Percentiles rank a stretch among this genome's conserved stretches.
These are phyloP conservation scores for Saturnia pavonia DNA, from an alignment of 2,888 invertebrate species.

Conservation along the genomic window DNA sequence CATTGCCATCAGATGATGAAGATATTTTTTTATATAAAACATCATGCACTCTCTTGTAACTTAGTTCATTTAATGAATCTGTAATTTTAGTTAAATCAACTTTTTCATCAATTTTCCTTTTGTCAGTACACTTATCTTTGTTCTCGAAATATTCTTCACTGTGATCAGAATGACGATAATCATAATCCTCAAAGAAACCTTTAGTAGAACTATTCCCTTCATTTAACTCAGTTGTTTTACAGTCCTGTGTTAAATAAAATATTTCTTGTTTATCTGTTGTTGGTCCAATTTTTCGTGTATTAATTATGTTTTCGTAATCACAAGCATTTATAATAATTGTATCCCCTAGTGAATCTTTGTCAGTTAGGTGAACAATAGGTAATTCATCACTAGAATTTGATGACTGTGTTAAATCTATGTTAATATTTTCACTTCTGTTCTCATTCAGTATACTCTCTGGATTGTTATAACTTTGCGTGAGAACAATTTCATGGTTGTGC, in stretches of 20 bases:
- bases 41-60: constrained; percentile 15
- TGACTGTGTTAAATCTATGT: constrained; percentile 57
- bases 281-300: constrained; percentile 23
- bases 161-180: constrained; percentile 48
- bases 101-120: constrained; percentile 25
- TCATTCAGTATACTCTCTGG: constrained; percentile 17
- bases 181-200: constrained; percentile 52
- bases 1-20: not conserved
- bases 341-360: constrained; percentile 43
- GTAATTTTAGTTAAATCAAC: constrained; percentile 62
- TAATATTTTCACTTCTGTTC: constrained; percentile 26
- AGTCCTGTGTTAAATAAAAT: constrained; percentile 38
- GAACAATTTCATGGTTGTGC: constrained; percentile 37
- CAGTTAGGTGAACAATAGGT: constrained; percentile 48
- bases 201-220: constrained; percentile 26
- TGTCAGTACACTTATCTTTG: not conserved
- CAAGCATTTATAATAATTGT: constrained; percentile 45
- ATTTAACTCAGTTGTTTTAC: constrained; percentile 6
- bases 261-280: constrained; percentile 22
- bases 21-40: constrained; percentile 1
- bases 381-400: constrained; percentile 54
- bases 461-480: constrained; percentile 41
- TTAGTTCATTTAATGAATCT: constrained; percentile 34
- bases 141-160: constrained; percentile 16
- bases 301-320: constrained; percentile 31